A percentile compares a stretch with the other conserved stretches of the same genome.
Evolutionary conservation across 1,140 invertebrate genomes (phyloP).

Genomic region (Drosophila tropicalis): DNA sequence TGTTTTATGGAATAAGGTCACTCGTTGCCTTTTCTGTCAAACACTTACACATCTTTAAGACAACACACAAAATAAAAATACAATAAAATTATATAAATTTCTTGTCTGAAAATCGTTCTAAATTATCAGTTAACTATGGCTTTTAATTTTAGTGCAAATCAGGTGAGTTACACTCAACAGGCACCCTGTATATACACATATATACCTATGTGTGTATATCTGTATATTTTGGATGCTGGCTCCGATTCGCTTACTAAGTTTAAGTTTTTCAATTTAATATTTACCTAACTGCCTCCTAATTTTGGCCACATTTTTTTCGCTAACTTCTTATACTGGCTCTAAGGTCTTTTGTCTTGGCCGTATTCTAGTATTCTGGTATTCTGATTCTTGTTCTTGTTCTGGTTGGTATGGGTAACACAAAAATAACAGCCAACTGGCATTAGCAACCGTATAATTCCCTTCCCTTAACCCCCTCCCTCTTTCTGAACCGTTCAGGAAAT

Average conservation of each 20-base stretch:
- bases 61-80: not conserved
- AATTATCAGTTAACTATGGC: conserved; percentile 42
- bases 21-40: not conserved
- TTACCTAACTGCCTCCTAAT: not conserved
- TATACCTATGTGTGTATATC: not conserved
- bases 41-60: not conserved
- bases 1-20: not conserved
- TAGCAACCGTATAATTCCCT: conserved; percentile 37
- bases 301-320: not conserved
- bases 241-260: not conserved
- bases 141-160: conserved; percentile 54
- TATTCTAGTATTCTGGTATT: not conserved
- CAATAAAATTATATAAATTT: not conserved
- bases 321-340: not conserved
- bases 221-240: conserved; percentile 19
- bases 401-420: conserved; percentile 36
- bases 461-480: not conserved
- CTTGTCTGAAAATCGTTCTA: not conserved
- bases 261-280: not conserved
- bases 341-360: too few species aligned
- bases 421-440: conserved; percentile 44
- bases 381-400: not conserved
- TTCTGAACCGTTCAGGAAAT: not conserved
- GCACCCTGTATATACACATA: not conserved
- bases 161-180: conserved; percentile 38